Evolutionary conservation across 1,140 invertebrate species (phyloP), one percentile per base, ranked within the genome.

Genomic region (Mizuhopecten yessoensis): DNA sequence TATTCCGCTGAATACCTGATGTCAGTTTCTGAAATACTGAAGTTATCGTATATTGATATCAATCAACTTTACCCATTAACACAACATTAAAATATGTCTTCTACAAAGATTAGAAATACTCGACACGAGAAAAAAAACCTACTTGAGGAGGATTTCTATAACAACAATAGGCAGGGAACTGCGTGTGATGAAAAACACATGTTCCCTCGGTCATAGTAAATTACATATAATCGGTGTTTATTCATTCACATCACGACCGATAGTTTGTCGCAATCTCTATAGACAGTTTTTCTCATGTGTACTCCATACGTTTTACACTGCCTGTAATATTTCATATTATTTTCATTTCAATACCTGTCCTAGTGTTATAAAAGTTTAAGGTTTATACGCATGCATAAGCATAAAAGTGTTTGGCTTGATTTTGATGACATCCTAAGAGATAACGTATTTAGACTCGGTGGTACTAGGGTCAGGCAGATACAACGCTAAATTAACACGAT

Each of bases 201-300:
- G 42, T 45, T 45, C 17, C 42, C 17, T 20, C 9, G 9, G 17
- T 75, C n/a, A 7, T 75, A 75, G 57, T 75, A 29, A 75, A 75
- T 75, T 75, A 75, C n/a, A 75, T 75, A 75, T 75, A 29, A 75
- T 75, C 57, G 57, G 57, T 75, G n/a, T 75, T 75, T 75, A 75
- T 75, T 29, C 29, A 75, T 75, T 75, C 57, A 29, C n/a, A 75
- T 75, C 57, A 75, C 57, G 57, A 0, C 57, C 57, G 57, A n/a
- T n/a, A 75, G 57, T n/a, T 75, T 0, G 57, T n/a, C 11, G 5
- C 57, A 29, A 75, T 75, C 57, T 75, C n/a, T 75, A 75, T n/a
- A 75, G 57, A 7, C 17, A 75, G 5, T 75, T 29, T 29, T 75
- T 13, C 45, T 39, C 45, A n/a, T 29, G 57, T 75, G 3, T 75